Evolutionary conservation across 2,888 invertebrate genomes (phyloP).

Genomic region (Brachylomia viminalis): DNA sequence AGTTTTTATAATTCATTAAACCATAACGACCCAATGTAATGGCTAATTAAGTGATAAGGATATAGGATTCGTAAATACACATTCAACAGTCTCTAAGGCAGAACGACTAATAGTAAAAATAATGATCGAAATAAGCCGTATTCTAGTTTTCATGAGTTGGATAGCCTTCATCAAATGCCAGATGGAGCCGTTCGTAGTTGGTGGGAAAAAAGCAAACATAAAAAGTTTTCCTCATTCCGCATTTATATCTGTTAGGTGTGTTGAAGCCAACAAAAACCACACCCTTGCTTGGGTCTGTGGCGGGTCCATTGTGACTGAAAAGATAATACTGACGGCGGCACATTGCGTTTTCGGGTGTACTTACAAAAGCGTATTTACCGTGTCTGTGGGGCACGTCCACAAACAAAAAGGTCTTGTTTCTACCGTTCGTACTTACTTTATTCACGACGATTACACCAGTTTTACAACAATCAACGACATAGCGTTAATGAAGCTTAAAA

Average conservation of each 20-base stretch:
- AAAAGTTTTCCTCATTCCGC: conserved; percentile 8
- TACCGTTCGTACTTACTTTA: not conserved
- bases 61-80: not conserved
- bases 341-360: conserved; percentile 67
- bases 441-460: conserved; percentile 54
- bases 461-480: conserved; percentile 55
- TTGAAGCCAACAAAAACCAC: rapidly evolving
- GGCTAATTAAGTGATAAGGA: conserved; percentile 42
- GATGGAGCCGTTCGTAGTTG: conserved; percentile 27
- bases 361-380: not conserved
- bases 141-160: conserved; percentile 20
- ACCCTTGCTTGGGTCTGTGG: conserved; percentile 60
- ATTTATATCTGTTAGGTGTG: not conserved
- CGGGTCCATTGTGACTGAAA: conserved; percentile 72
- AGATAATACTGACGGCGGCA: conserved; percentile 70
- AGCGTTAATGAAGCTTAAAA: conserved; percentile 52
- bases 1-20: conserved; percentile 17
- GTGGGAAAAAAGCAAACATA: not conserved
- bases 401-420: conserved; percentile 13
- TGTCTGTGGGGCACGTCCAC: conserved; percentile 52
- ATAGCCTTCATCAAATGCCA: conserved; percentile 1
- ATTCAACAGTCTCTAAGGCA: not conserved
- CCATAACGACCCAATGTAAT: conserved; percentile 7
- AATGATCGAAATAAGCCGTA: not conserved
- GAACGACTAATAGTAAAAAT: not conserved